Conservation (phyloP, 2,888 invertebrate species). For the Leptinotarsa rubiginosa region DNA sequence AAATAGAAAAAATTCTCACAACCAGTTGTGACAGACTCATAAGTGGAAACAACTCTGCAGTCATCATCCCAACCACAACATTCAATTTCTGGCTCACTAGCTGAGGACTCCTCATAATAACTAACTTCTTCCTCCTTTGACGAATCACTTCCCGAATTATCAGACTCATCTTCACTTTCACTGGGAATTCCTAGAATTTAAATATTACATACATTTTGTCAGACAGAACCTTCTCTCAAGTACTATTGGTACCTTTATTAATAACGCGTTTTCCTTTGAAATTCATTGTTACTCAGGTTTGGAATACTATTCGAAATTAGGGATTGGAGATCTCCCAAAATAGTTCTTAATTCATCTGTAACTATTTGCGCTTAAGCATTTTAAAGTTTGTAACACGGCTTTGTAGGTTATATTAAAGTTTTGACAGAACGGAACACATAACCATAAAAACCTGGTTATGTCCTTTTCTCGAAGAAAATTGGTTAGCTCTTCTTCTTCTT, state of each 20-base stretch:
- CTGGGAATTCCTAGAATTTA: constrained; percentile 8
- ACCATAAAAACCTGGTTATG: no score
- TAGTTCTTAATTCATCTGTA: no score
- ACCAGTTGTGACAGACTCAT: constrained; percentile 43
- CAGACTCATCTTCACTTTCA: constrained; percentile 7
- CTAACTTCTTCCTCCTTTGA: constrained; percentile 41
- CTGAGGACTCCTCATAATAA: constrained; percentile 53
- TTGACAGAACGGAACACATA: no score
- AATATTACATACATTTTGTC: constrained; percentile 4
- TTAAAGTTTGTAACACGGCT: no score
- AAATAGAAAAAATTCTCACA: constrained; percentile 45
- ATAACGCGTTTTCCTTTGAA: not conserved
- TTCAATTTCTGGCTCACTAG: constrained; percentile 59
- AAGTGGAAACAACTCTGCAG: constrained; percentile 50
- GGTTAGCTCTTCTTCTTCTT: no score
- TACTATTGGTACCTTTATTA: not conserved
- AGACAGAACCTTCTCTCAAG: not conserved
- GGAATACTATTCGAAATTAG: not conserved
- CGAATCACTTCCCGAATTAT: constrained; percentile 31
- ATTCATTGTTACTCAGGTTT: not conserved
- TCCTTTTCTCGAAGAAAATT: no score
- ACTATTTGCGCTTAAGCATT: no score
- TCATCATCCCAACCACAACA: constrained; percentile 61
- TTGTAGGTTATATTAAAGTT: no score
- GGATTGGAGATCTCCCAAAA: no score